Base-by-base conservation (phyloP, 53 echinoderm and acorn worm genomes). In the Echinarachnius parma region DNA sequence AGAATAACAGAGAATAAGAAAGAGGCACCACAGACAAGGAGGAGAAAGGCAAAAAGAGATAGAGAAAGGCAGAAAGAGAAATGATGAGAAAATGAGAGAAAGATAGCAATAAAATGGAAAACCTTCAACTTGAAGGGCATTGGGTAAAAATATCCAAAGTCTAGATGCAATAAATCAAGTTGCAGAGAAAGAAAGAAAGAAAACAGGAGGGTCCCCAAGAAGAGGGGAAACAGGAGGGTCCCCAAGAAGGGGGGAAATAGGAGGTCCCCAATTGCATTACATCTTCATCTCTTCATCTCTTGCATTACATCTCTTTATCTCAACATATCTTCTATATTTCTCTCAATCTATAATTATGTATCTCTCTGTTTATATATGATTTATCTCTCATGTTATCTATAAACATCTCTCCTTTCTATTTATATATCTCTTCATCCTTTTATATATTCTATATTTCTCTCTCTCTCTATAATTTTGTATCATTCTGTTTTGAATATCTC, bases 41-140 rank as follows among this genome's bases (percentile, higher is more conserved):
- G 39, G 39, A 23, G 5, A 24, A 62, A 24, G 26, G 39, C 21
- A 31, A 10, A 62, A 14, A 39, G 22, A 23, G 62, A 2, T n/a
- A 62, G 15, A 23, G 2, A 19, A 24, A 50, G 52, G 21, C 19
- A n/a, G 52, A n/a, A 5, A 22, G 52, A 22, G 52, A 20, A 22
- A 10, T 14, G 52, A 50, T 22, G 21, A 20, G 39, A 11, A 62
- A 62, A 11, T 4, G 15, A 37, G 37, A 62, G 9, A 61, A 31
- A 62, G 24, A 34, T 24, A 60, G 19, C n/a, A 31, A 59, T 15
- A 59, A 29, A 59, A 21, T 31, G 59, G 36, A 37, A 61, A 25
- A 37, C 15, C 21, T 35, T 23, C n/a, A n/a, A n/a, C n/a, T n/a
- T n/a, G n/a, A n/a, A n/a, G n/a, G 45, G 45, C 16, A 44, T 13